Conservation (phyloP, 1,140 invertebrate species). For the Drosophila murphyi region DNA sequence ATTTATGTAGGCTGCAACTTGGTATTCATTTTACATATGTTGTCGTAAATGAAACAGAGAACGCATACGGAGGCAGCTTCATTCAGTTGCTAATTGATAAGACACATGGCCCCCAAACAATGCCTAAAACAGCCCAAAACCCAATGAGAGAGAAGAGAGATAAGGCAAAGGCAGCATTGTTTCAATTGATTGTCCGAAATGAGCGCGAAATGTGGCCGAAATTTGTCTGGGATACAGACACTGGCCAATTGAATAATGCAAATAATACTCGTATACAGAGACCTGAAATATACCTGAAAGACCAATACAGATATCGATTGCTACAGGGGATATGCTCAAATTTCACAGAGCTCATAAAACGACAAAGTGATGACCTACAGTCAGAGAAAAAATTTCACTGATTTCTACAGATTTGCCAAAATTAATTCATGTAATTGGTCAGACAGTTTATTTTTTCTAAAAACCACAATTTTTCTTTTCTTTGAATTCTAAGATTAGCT, state of each 20-base stretch:
- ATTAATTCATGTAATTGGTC: no score
- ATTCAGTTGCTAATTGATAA: conserved; percentile 43
- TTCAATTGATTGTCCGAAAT: conserved; percentile 2
- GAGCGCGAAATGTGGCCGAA: not conserved
- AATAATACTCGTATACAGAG: conserved; percentile 39
- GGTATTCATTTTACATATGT: no score
- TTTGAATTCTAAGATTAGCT: no score
- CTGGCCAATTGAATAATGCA: conserved; percentile 73
- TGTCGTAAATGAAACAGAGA: not conserved
- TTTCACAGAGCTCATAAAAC: conserved; percentile 8
- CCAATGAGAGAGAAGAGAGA: conserved; percentile 2
- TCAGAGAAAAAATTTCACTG: no score
- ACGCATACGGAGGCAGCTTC: not conserved
- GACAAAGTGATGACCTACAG: no score
- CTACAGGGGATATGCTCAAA: conserved; percentile 45
- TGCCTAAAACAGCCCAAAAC: conserved; percentile 18
- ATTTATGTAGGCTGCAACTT: no score
- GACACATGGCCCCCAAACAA: conserved; percentile 21
- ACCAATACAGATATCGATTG: conserved; percentile 74
- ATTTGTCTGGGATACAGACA: conserved; percentile 35
- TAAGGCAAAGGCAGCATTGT: conserved; percentile 10
- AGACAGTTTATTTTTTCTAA: no score
- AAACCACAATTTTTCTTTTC: no score
- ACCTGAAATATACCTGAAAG: not conserved
- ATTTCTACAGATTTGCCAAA: no score